phyloP scores from a whole-genome alignment of 2,797 vertebrate genomes.

The Tapera naevia region DNA sequence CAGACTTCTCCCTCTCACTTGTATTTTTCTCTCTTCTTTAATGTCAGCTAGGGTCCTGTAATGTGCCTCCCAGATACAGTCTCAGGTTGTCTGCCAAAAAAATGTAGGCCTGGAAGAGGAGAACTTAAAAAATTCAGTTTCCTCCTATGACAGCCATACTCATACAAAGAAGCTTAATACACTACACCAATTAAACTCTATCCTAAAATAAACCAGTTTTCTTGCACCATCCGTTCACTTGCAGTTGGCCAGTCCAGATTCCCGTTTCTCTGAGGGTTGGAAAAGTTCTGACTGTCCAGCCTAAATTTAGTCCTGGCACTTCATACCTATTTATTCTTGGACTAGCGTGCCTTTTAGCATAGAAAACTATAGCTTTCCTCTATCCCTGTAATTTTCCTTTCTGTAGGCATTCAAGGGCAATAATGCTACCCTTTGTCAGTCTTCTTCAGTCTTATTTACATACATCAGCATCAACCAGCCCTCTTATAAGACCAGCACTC shows the following conservation, averaged over 20 bases:
- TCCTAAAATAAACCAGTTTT: conserved; percentile 2
- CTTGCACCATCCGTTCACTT: not conserved
- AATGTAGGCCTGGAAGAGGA: conserved; percentile 1
- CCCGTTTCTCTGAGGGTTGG: not conserved
- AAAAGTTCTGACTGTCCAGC: not conserved
- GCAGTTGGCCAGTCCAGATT: not conserved
- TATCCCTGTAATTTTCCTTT: not conserved
- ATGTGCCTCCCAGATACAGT: conserved; percentile 3
- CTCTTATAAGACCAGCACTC: not conserved
- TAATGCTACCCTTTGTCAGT: not conserved
- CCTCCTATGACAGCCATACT: not conserved
- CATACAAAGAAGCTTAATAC: not conserved
- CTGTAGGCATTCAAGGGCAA: not conserved
- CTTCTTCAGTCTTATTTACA: not conserved
- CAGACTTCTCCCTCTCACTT: not conserved
- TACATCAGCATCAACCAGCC: not conserved
- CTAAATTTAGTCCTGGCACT: not conserved
- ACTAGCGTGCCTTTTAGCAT: not conserved
- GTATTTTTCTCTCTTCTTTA: not conserved
- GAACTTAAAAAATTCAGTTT: conserved; percentile 15
- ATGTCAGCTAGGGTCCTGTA: not conserved
- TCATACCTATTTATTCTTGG: conserved; percentile 5
- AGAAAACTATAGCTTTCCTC: conserved; percentile 8
- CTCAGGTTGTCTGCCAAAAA: conserved; percentile 44
- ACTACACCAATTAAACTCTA: not conserved